Base-by-base conservation (phyloP, 2,888 invertebrate species). In the Villa cingulata region DNA sequence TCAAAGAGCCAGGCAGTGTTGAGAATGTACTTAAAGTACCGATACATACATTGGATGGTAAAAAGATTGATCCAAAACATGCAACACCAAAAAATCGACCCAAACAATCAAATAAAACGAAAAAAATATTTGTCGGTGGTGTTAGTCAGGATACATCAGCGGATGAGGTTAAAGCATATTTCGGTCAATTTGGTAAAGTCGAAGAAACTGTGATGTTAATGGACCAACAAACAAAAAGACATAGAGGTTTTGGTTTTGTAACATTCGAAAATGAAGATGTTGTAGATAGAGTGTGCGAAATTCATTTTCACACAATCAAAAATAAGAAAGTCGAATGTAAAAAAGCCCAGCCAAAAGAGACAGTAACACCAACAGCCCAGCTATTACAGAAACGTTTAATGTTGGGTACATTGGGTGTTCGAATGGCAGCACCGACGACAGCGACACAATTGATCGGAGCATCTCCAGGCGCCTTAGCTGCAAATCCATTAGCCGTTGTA, bases 1-100 rank as follows among this genome's bases (percentile, higher is more conserved):
- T 91, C 74, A 83, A 87, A 70, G 89, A 90, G 70, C 86, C 90
- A 48, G 78, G 83, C 56, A 85, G 88, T 62, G 90, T 91, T 55
- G 89, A 90, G 70, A 88, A 88, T 72, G 90, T 91, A 51, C 77
- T 91, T 48, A 87, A 88, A 60, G 86, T 89, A 57, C 88, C 88
- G 49, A 85, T 88, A 55, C 89, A 90, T 75, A 88, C 88, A 45
- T 74, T 91, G 57, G 90, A 91, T 70, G 90, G 90, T 54, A 91
- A 91, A 71, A 87, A 90, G 70, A 91, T 91, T 67, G 91, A 91
- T 68, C 91, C 91, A 49, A 91, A 91, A 64, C 89, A 90, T 73
- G 90, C 90, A 49, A 90, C 90, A 44, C 90, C 89, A 54, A 89
- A 90, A 69, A 89, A 88, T 57, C 79, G 88, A 34, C 87, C 88